Evolutionary conservation across 2,797 vertebrate genomes (phyloP).

Genomic region (Betta splendens): DNA sequence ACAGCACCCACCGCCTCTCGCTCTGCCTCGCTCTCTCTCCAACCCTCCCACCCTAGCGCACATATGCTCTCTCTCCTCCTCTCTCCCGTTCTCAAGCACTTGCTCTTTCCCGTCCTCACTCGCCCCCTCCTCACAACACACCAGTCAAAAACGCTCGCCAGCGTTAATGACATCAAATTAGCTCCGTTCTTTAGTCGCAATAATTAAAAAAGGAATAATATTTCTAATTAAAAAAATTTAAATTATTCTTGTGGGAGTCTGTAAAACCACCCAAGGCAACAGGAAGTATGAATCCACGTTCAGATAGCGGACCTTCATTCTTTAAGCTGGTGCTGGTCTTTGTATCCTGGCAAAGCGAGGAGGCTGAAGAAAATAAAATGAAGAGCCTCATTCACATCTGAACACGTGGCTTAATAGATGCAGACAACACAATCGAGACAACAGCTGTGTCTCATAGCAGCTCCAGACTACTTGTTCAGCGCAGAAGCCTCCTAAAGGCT

Average conservation of each 20-base stretch:
- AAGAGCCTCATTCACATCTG: background rate
- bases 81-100: constrained; percentile 70
- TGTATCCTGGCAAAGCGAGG: background rate
- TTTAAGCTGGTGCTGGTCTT: too few species aligned
- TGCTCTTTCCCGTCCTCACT: constrained; percentile 71
- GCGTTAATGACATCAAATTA: constrained; percentile 23
- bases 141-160: constrained; percentile 27
- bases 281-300: too few species aligned
- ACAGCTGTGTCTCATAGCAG: constrained; percentile 55
- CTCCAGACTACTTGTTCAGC: constrained; percentile 51
- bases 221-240: too few species aligned
- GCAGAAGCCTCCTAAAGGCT: constrained; percentile 45
- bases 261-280: too few species aligned
- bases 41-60: constrained; percentile 60
- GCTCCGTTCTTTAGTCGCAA: too few species aligned
- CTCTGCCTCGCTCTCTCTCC: constrained; percentile 42
- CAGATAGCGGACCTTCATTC: too few species aligned
- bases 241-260: too few species aligned
- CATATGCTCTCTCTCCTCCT: constrained; percentile 61
- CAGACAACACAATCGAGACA: constrained; percentile 47
- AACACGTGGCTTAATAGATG: constrained; percentile 15
- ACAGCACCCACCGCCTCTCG: constrained; percentile 70
- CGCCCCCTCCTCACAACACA: constrained; percentile 49
- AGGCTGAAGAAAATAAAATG: background rate
- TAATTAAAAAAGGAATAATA: too few species aligned